These are phyloP conservation scores for Silurus meridionalis DNA, from an alignment of 2,113 vertebrate species.

Conservation along the genomic window DNA sequence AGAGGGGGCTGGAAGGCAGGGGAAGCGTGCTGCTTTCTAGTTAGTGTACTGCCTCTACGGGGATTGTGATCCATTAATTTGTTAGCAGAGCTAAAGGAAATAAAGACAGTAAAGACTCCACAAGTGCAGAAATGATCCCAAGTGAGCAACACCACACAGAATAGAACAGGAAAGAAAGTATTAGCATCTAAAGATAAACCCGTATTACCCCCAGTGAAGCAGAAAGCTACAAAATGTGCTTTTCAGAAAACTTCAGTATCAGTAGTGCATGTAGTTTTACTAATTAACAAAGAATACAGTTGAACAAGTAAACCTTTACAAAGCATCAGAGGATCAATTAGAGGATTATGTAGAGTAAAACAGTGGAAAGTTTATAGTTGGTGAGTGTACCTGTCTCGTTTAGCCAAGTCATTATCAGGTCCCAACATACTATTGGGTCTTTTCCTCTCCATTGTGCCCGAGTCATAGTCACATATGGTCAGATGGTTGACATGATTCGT, in stretches of 20 bases:
- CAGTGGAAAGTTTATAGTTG: not conserved
- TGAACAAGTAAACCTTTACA: not conserved
- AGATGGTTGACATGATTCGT: constrained; percentile 84
- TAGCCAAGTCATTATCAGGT: constrained; percentile 82
- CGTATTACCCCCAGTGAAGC: not conserved
- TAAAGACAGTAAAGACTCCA: constrained; percentile 60
- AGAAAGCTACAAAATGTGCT: constrained; percentile 4
- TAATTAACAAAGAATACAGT: constrained; percentile 1
- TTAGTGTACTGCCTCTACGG: constrained; percentile 91
- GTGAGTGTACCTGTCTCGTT: constrained; percentile 84
- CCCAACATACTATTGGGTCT: constrained; percentile 88
- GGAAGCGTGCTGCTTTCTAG: constrained; percentile 95
- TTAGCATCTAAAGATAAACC: constrained; percentile 2
- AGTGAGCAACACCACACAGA: constrained; percentile 26
- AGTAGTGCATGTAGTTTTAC: constrained; percentile 4
- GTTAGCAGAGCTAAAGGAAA: constrained; percentile 87
- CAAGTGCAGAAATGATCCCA: constrained; percentile 54
- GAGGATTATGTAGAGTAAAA: not conserved
- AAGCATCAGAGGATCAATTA: constrained; percentile 5
- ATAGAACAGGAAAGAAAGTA: not conserved
- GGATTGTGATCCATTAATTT: constrained; percentile 89
- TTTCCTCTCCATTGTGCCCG: constrained; percentile 86
- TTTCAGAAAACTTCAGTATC: not conserved
- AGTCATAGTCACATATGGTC: constrained; percentile 73
- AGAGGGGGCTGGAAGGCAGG: constrained; percentile 97